Evolutionary conservation across 2,888 invertebrate genomes (phyloP).

Genomic region (Heliconius aoede): DNA sequence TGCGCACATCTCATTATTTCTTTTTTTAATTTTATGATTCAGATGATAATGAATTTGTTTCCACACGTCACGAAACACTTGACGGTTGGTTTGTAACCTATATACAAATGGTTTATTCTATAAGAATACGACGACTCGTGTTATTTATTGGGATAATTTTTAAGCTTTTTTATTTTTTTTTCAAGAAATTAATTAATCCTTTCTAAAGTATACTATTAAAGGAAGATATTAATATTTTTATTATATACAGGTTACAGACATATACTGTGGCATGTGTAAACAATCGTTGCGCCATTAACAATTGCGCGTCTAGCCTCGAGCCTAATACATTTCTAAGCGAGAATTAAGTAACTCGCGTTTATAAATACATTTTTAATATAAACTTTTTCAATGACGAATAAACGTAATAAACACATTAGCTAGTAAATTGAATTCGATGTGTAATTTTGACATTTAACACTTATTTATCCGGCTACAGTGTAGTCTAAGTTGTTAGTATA

Average conservation of each 20-base stretch:
- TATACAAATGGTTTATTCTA: too few species aligned
- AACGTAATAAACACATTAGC: not conserved
- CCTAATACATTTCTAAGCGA: conserved; percentile 20
- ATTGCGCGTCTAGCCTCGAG: conserved; percentile 27
- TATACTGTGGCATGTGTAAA: conserved; percentile 12
- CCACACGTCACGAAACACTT: too few species aligned
- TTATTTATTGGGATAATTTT: too few species aligned
- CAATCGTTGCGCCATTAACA: conserved; percentile 15
- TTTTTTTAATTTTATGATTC: too few species aligned
- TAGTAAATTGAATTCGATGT: not conserved
- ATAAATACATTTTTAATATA: not conserved
- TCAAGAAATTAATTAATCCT: not conserved
- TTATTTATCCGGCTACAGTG: not conserved
- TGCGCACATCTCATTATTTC: too few species aligned
- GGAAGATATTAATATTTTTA: not conserved
- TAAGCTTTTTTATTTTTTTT: not conserved
- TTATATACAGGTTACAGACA: not conserved
- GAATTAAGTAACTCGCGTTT: conserved; percentile 13
- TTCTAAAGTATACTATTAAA: not conserved
- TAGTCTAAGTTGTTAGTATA: not conserved
- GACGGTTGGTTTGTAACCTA: too few species aligned
- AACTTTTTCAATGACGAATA: conserved; percentile 11
- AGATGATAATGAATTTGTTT: too few species aligned
- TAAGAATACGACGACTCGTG: too few species aligned
- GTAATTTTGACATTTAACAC: not conserved